Percentiles rank a stretch among this genome's conserved stretches.
phyloP scores from a whole-genome alignment of 2,797 vertebrate genomes.

The Spinibarbus caldwelli region DNA sequence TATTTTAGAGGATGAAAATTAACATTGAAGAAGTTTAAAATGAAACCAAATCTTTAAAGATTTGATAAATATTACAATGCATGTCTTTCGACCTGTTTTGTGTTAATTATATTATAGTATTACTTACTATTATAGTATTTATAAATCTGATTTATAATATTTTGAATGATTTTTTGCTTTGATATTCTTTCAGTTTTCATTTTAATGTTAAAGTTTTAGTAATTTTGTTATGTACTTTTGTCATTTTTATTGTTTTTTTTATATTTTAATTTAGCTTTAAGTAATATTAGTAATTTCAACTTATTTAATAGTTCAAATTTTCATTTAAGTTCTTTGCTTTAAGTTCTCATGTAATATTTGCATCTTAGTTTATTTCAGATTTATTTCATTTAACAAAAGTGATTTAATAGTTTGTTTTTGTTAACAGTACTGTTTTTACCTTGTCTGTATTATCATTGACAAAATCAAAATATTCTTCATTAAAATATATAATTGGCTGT shows the following conservation, averaged over 20 bases:
- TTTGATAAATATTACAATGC: neutral
- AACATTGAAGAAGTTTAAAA: too few relatives aligned
- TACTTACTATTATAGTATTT: neutral
- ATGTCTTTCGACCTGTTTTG: neutral
- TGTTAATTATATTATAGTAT: neutral
- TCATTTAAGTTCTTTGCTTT: too few relatives aligned
- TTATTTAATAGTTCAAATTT: neutral
- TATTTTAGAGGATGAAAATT: neutral
- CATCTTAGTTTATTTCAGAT: too few relatives aligned
- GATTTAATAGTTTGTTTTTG: neutral
- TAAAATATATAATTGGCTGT: neutral
- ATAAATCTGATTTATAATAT: too few relatives aligned
- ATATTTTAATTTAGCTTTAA: neutral
- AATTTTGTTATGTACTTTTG: neutral
- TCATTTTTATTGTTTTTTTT: neutral
- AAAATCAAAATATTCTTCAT: neutral
- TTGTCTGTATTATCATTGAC: neutral
- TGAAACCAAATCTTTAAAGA: neutral
- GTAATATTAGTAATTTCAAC: neutral
- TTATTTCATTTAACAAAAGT: too few relatives aligned
- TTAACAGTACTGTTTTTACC: neutral
- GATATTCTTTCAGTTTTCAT: neutral
- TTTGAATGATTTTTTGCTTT: neutral
- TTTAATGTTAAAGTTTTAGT: neutral
- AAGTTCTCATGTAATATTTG: too few relatives aligned